phyloP scores from a whole-genome alignment of 2,113 vertebrate species.

The Labrus mixtus region DNA sequence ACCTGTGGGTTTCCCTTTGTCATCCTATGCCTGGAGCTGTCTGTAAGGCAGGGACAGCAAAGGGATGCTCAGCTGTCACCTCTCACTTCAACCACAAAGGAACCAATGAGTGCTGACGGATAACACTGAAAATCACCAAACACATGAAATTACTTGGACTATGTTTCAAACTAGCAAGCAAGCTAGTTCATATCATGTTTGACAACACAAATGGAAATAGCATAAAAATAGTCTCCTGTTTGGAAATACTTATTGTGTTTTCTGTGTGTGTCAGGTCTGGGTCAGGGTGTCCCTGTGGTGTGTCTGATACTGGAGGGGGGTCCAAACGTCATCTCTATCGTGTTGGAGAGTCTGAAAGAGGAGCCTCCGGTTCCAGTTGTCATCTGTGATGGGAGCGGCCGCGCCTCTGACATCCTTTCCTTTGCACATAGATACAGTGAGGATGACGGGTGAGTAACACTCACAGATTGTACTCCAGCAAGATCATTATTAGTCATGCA shows the following conservation, averaged over 20 bases:
- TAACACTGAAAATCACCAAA: not conserved
- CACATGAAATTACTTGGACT: no score
- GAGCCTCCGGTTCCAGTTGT: constrained; percentile 95
- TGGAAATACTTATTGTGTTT: no score
- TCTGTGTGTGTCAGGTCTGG: constrained; percentile 71
- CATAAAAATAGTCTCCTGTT: no score
- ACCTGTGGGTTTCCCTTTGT: constrained; percentile 98
- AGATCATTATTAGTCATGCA: no score
- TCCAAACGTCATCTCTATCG: constrained; percentile 93
- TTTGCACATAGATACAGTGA: constrained; percentile 95
- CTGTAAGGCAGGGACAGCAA: constrained; percentile 93
- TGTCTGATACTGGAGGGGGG: constrained; percentile 96
- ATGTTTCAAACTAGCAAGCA: no score
- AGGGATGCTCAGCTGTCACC: constrained; percentile 93
- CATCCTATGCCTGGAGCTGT: constrained; percentile 96
- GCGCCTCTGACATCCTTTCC: constrained; percentile 94
- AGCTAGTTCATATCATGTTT: no score
- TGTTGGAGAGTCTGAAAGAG: constrained; percentile 92
- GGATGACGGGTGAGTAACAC: constrained; percentile 88
- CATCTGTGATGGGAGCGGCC: constrained; percentile 94
- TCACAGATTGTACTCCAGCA: not conserved
- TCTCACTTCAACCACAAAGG: constrained; percentile 71
- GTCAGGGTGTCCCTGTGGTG: constrained; percentile 96
- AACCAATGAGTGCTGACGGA: no score
- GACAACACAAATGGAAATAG: no score